A percentile compares a stretch with the other conserved stretches of the same genome.
Evolutionary conservation across 1,140 invertebrate species (phyloP).

Genomic region (Planococcus citri): DNA sequence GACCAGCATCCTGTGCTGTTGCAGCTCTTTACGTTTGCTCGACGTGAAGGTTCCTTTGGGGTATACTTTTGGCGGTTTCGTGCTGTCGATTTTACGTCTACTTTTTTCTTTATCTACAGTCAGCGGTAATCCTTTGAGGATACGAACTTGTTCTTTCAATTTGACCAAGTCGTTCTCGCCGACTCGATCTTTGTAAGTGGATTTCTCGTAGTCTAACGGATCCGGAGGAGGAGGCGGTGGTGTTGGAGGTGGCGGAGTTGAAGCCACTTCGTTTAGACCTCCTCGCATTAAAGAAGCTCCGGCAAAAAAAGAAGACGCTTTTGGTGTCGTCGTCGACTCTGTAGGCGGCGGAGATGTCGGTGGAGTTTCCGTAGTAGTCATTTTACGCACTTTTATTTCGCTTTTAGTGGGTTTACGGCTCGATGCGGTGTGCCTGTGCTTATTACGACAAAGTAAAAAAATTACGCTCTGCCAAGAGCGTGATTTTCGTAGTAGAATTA

Average conservation of each 20-base stretch:
- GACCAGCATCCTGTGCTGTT: not conserved
- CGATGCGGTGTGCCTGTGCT: no score
- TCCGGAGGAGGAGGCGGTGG: not conserved
- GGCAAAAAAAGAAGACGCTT: not conserved
- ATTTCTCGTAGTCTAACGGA: conserved; percentile 3
- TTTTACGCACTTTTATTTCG: no score
- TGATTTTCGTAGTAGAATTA: no score
- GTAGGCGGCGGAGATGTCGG: not conserved
- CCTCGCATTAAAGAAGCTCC: not conserved
- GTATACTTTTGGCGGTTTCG: not conserved
- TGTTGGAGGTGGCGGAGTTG: not conserved
- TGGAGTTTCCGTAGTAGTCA: not conserved
- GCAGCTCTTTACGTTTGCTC: not conserved
- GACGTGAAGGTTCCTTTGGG: not conserved
- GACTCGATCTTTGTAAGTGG: not conserved
- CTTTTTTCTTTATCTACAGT: not conserved
- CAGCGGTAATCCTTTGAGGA: not conserved
- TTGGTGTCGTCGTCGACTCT: not conserved
- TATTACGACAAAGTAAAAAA: no score
- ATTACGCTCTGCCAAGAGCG: no score
- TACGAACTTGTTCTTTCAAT: not conserved
- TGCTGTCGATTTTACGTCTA: no score
- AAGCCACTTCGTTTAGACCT: not conserved
- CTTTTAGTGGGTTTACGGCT: no score
- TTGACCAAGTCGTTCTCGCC: not conserved